Evolutionary conservation across 1,140 invertebrate species (phyloP), one percentile per base, ranked within the genome.

Genomic region (Hormaphis cornu): DNA sequence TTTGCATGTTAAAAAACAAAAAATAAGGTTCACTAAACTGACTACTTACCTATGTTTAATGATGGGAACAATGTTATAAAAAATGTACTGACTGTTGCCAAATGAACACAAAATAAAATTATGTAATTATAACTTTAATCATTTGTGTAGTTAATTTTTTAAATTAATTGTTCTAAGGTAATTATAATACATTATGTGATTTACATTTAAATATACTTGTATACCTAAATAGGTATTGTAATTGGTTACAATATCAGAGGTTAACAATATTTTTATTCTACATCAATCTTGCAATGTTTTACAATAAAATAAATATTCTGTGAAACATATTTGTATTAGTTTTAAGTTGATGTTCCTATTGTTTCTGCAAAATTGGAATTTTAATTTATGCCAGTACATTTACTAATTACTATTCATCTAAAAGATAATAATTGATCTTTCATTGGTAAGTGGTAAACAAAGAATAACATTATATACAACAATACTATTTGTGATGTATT

Each of bases 11-110:
- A 5, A 40, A 40, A 24, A 6, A 33, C 12, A 54, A 18, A 20
- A 26, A 18, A 7, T 24, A 20, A 9, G 4, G 7, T n/a, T 3
- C n/a, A 40, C 16, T 37, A 40, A 24, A 6, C 8, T 58, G 14
- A 40, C 54, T 58, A 58, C 54, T 58, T 58, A 58, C 14, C 20
- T 58, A n/a, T 58, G 53, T 56, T 56, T 37, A 20, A 37, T 24
- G 12, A 16, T 37, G 35, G 54, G 33, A 58, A 58, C 33, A 58
- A 40, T 40, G 37, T 22, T 24, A 37, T 16, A 16, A 24, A 26
- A 58, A 40, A 14, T 58, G 35, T 40, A 58, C 22, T 40, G 22
- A 40, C 33, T 24, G 22, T 40, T 24, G 54, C 54, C 54, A 58
- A 58, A 58, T 24, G 20, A 58, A 58, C 22, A 40, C 20, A 40